These are phyloP conservation scores for Hypotaenidia okinawae DNA, from an alignment of 2,797 vertebrate genomes.

Conservation along the genomic window DNA sequence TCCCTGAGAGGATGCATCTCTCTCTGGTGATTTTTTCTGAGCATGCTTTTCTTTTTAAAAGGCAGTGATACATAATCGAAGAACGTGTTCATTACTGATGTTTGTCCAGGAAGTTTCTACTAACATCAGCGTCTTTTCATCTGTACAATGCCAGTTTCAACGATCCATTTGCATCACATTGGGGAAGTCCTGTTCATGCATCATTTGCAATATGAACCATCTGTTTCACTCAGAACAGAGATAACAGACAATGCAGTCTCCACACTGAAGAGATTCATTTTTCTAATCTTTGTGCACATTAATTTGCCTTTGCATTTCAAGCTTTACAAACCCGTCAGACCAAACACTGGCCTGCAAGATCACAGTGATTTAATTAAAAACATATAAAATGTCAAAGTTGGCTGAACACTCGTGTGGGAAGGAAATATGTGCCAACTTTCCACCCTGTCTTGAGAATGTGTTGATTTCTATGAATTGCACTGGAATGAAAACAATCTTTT, in stretches of 20 bases:
- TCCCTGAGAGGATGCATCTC: background rate
- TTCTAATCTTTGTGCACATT: constrained; percentile 14
- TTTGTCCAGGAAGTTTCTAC: constrained; percentile 21
- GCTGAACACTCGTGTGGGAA: background rate
- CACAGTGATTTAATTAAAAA: constrained; percentile 48
- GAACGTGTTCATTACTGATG: background rate
- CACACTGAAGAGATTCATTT: background rate
- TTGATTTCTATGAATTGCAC: background rate
- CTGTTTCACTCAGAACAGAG: constrained; percentile 59
- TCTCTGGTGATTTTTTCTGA: background rate
- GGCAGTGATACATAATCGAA: background rate
- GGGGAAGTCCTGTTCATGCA: constrained; percentile 41
- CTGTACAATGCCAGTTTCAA: background rate
- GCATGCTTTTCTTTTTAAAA: background rate
- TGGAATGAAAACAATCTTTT: background rate
- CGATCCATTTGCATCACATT: constrained; percentile 15
- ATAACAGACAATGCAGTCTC: constrained; percentile 55
- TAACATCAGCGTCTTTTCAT: constrained; percentile 19
- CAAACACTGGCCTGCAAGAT: constrained; percentile 18
- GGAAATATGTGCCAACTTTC: background rate
- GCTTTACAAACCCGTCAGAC: constrained; percentile 26
- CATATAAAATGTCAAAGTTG: constrained; percentile 3
- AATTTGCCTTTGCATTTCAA: constrained; percentile 45
- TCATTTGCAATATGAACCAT: constrained; percentile 61
- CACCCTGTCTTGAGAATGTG: background rate